A percentile compares a stretch with the other conserved stretches of the same genome.
phyloP scores from a whole-genome alignment of 2,888 invertebrate genomes.

The Pollenia angustigena region DNA sequence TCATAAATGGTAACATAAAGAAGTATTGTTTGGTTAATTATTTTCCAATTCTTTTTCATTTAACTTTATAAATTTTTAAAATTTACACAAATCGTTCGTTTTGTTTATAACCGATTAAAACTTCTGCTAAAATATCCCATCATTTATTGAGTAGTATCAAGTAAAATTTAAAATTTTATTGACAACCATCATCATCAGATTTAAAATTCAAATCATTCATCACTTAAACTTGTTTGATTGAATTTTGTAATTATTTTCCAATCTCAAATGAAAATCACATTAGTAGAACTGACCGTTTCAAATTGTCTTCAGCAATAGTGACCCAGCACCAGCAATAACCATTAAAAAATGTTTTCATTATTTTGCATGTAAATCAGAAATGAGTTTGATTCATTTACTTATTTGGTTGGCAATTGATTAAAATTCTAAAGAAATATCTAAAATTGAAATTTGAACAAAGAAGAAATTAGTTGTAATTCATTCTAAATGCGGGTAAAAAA shows the following conservation, averaged over 20 bases:
- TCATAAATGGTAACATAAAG: too few relatives aligned
- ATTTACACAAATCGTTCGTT: too few relatives aligned
- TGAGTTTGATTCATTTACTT: conserved; percentile 6
- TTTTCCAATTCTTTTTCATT: too few relatives aligned
- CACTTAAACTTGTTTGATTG: background rate
- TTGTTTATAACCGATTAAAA: too few relatives aligned
- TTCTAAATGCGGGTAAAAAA: background rate
- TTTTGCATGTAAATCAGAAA: background rate
- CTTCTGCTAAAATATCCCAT: too few relatives aligned
- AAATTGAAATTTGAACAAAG: background rate
- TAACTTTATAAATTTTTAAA: too few relatives aligned
- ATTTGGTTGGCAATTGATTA: conserved; percentile 22
- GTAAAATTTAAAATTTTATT: background rate
- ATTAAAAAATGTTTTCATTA: background rate
- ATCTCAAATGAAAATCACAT: background rate
- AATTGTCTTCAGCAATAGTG: background rate
- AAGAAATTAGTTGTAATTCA: background rate
- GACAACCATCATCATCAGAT: conserved; percentile 21
- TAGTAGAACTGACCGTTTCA: conserved; percentile 14
- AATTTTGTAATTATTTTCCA: background rate
- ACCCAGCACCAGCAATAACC: background rate
- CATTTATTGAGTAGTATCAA: too few relatives aligned
- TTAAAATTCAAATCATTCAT: conserved; percentile 2
- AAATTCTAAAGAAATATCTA: conserved; percentile 25
- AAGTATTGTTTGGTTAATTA: too few relatives aligned